A percentile compares a stretch with the other conserved stretches of the same genome.
phyloP scores from a whole-genome alignment of 2,888 invertebrate genomes.

The Liodrosophila aerea region DNA sequence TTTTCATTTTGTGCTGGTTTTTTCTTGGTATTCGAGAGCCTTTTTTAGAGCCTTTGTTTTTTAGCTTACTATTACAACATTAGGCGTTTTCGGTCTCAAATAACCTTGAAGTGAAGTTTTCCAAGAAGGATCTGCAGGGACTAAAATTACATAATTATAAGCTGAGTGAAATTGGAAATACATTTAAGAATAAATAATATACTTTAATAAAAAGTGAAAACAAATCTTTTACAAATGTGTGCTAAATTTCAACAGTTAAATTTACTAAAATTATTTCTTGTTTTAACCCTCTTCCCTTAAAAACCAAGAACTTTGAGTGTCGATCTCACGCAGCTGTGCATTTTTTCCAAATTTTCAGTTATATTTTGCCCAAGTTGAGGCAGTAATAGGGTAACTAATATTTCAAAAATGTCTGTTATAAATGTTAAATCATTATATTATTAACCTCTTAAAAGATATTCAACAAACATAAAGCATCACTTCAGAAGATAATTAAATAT shows the following conservation, averaged over 20 bases:
- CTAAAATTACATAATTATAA: slow-evolving; percentile 20
- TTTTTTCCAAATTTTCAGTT: no score
- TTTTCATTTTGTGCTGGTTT: slow-evolving; percentile 15
- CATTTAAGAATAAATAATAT: no score
- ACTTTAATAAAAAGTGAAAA: no score
- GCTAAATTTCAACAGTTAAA: no score
- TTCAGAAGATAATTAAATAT: slow-evolving; percentile 8
- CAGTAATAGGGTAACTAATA: no score
- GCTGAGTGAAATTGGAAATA: slow-evolving; percentile 3
- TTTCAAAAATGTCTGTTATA: neutral
- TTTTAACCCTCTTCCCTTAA: no score
- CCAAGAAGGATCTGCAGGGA: neutral
- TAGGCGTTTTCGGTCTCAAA: slow-evolving; percentile 17
- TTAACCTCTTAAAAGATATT: neutral
- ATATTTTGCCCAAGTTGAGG: no score
- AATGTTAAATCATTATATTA: neutral
- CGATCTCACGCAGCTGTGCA: no score
- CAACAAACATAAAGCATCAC: neutral
- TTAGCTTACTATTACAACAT: slow-evolving; percentile 31
- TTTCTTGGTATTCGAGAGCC: slow-evolving; percentile 9
- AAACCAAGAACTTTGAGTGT: no score
- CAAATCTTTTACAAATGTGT: no score
- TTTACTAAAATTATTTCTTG: no score
- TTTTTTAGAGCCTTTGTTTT: slow-evolving; percentile 20
- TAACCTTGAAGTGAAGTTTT: neutral